Evolutionary conservation across 2,797 vertebrate species (phyloP), one percentile per base, ranked within the genome.

Genomic region (Yasuhikotakia modesta): DNA sequence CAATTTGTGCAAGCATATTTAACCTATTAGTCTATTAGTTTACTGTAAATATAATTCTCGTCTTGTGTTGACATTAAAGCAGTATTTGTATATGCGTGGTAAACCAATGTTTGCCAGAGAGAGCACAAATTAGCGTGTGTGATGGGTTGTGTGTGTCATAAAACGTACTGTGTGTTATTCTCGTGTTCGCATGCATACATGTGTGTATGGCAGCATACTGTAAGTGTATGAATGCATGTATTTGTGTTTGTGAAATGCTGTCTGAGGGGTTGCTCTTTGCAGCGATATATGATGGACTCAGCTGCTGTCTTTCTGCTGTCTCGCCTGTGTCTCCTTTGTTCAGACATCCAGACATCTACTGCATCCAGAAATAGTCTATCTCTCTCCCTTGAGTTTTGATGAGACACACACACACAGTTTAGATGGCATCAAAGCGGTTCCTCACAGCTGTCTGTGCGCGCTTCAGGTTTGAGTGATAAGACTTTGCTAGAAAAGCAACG

Each of bases 351-450:
- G 85, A 88, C 86, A 79, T 87, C 85, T 88, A 84, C 87, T 86
- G 85, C 87, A 84, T 90, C 87, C 85, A 87, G 85, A 90, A 91
- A 89, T 90, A 90, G 80, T 80, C 79, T 75, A 35, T 30, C 79
- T 83, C 46, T 79, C 71, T 74, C 83, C 66, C 52, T 57, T 30
- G 67, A 57, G 66, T 57, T 76, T 74, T 69, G 32, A 19, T 48
- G 61, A 60, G 61, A 63, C 39, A n/a, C n/a, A n/a, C n/a, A n/a
- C n/a, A n/a, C n/a, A 39, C 60, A 57, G 43, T 71, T 73, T 71
- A 84, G 52, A 76, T 17, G 0, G 63, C 79, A 88, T 58, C 74
- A 70, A 48, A 73, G 78, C 17, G 32, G 63, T 63, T 78, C 52
- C 32, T 65, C 69, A 83, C 73, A 76, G 72, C 79, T 80, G 79